phyloP scores from a whole-genome alignment of 2,113 vertebrate species.

The Apistogramma diplotaenia region DNA sequence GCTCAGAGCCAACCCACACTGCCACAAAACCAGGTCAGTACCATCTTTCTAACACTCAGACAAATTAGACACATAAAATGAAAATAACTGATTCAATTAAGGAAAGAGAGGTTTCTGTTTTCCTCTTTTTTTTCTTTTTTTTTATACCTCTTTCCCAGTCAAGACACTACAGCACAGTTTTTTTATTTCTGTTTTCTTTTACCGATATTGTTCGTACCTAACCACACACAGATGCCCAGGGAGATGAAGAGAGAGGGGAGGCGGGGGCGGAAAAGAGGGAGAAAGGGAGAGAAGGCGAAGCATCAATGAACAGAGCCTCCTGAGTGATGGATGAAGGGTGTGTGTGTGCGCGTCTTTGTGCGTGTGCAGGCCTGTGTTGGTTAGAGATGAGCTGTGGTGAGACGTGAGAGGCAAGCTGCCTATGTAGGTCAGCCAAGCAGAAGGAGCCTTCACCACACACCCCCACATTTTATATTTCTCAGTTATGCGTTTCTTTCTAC shows the following conservation, averaged over 20 bases:
- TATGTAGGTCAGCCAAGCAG: constrained; percentile 84
- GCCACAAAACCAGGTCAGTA: constrained; percentile 96
- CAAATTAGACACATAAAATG: neutral
- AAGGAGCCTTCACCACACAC: constrained; percentile 75
- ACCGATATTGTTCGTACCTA: constrained; percentile 38
- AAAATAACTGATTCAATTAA: neutral
- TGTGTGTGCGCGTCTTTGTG: constrained; percentile 40
- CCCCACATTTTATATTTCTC: constrained; percentile 78
- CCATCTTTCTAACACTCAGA: neutral
- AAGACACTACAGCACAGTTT: constrained; percentile 22
- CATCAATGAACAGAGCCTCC: constrained; percentile 76
- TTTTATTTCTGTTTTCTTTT: constrained; percentile 15
- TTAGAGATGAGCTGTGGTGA: constrained; percentile 72
- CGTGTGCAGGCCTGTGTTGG: constrained; percentile 61
- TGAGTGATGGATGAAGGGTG: constrained; percentile 66
- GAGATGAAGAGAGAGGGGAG: constrained; percentile 44
- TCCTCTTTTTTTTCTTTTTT: neutral
- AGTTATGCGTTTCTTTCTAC: constrained; percentile 57
- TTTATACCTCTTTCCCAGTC: neutral
- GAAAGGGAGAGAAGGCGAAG: constrained; percentile 49
- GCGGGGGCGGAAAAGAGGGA: constrained; percentile 58
- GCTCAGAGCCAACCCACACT: constrained; percentile 97
- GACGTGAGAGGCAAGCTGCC: constrained; percentile 78
- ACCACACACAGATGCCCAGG: constrained; percentile 58
- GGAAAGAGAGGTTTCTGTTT: neutral